Evolutionary conservation across 2,888 invertebrate genomes (phyloP).

Genomic region (Pharmacophagus antenor): DNA sequence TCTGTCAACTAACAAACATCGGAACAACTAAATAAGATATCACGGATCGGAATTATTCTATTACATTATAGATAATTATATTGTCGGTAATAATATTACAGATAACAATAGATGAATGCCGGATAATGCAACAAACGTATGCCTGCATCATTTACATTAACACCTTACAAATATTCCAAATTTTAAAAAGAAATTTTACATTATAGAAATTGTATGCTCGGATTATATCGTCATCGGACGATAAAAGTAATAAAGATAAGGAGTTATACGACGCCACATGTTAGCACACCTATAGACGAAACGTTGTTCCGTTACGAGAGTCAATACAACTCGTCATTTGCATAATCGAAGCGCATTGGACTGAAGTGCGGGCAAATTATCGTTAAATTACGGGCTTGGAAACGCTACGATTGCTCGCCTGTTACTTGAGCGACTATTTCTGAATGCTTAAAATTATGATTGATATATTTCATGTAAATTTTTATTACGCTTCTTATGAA

Average conservation of each 20-base stretch:
- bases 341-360: slow-evolving; percentile 42
- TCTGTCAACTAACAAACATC: background rate
- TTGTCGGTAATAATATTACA: background rate
- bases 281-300: slow-evolving; percentile 24
- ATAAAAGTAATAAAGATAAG: slow-evolving; percentile 25
- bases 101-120: slow-evolving; percentile 7
- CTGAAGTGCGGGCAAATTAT: slow-evolving; percentile 38
- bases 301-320: slow-evolving; percentile 37
- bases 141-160: background rate
- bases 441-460: slow-evolving; percentile 14
- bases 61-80: background rate
- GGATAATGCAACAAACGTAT: slow-evolving; percentile 4
- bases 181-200: slow-evolving; percentile 13
- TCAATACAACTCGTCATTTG: slow-evolving; percentile 43
- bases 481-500: background rate
- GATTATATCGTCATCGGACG: slow-evolving; percentile 17
- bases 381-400: slow-evolving; percentile 37
- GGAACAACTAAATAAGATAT: background rate
- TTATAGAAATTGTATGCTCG: slow-evolving; percentile 22
- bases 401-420: slow-evolving; percentile 31
- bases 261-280: slow-evolving; percentile 20
- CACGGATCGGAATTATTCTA: background rate
- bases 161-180: too few relatives aligned
- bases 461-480: background rate
- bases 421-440: slow-evolving; percentile 28